phyloP scores from a whole-genome alignment of 2,888 invertebrate genomes.

The Peribatodes rhomboidaria region DNA sequence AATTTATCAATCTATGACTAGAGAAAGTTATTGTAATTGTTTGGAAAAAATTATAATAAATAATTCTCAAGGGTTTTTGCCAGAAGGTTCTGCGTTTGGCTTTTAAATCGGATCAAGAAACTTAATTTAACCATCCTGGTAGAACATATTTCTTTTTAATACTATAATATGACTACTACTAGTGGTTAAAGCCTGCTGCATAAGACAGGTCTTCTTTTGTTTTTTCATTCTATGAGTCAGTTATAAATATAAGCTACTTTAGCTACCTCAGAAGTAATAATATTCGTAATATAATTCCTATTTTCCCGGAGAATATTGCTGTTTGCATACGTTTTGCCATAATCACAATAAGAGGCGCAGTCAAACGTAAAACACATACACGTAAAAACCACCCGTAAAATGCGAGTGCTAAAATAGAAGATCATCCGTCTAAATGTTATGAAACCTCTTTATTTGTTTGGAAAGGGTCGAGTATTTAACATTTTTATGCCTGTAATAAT shows the following conservation, averaged over 20 bases:
- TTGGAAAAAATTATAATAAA: no score
- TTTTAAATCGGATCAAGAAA: no score
- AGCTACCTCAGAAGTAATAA: neutral
- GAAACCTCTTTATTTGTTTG: constrained; percentile 23
- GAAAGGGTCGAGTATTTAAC: constrained; percentile 27
- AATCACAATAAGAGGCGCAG: constrained; percentile 13
- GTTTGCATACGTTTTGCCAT: constrained; percentile 34
- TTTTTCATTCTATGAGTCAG: neutral
- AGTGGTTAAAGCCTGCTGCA: neutral
- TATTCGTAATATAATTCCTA: constrained; percentile 6
- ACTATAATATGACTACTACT: no score
- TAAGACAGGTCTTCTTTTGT: neutral
- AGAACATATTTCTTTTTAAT: no score
- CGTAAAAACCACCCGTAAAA: constrained; percentile 19
- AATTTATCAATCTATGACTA: no score
- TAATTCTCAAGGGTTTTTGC: no score
- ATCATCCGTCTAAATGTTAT: constrained; percentile 21
- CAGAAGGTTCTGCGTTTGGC: no score
- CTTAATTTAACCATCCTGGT: no score
- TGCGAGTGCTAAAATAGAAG: constrained; percentile 17
- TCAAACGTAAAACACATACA: constrained; percentile 11
- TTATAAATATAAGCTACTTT: neutral
- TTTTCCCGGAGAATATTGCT: constrained; percentile 17
- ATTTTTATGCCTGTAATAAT: constrained; percentile 34
- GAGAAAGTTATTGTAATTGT: no score